Evolutionary conservation across 2,113 vertebrate genomes (phyloP).

Genomic region (Argyrosomus japonicus): DNA sequence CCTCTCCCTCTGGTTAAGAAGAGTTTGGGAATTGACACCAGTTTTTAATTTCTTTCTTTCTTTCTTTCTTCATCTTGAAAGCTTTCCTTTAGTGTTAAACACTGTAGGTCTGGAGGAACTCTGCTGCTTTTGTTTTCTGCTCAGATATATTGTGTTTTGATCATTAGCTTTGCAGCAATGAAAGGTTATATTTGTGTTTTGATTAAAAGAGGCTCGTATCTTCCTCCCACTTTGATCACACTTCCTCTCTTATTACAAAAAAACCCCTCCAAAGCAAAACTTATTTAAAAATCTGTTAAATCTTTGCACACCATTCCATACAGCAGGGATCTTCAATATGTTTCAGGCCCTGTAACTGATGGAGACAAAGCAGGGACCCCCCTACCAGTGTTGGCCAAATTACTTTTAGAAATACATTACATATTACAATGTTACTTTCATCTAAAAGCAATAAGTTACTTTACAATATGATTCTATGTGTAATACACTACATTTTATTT

Average conservation of each 20-base stretch:
- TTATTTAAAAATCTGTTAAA: constrained; percentile 3
- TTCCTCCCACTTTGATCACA: constrained; percentile 6
- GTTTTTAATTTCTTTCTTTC: constrained; percentile 23
- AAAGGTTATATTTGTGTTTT: not conserved
- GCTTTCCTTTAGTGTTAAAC: constrained; percentile 27
- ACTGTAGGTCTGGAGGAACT: constrained; percentile 4
- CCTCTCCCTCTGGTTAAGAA: constrained; percentile 11
- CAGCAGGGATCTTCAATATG: no score
- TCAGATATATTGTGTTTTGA: not conserved
- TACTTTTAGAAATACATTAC: no score
- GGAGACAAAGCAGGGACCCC: no score
- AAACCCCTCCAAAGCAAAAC: not conserved
- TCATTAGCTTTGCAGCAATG: not conserved
- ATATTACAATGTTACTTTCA: no score
- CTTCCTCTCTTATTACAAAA: not conserved
- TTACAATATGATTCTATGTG: no score
- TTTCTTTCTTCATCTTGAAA: constrained; percentile 39
- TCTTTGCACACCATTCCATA: not conserved
- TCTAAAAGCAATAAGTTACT: not conserved
- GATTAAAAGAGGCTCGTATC: not conserved
- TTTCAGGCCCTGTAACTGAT: no score
- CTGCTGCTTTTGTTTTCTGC: not conserved
- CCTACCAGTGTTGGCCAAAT: no score
- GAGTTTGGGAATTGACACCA: constrained; percentile 37
- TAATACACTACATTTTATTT: no score